phyloP scores from a whole-genome alignment of 2,113 vertebrate genomes.

The Machaerirhynchus nigripectus region DNA sequence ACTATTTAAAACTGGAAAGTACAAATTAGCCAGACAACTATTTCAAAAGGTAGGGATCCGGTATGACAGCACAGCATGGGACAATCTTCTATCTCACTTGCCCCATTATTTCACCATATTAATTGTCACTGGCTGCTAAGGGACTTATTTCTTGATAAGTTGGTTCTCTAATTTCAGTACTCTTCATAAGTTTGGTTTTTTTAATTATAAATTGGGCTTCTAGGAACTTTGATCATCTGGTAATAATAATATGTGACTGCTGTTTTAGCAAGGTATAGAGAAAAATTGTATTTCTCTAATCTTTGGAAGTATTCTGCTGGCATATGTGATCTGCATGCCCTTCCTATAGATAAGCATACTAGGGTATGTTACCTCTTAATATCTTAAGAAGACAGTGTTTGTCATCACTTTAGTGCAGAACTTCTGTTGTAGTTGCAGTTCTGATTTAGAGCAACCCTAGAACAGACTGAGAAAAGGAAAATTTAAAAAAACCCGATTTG shows the following conservation, averaged over 20 bases:
- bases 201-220: not conserved
- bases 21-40: not conserved
- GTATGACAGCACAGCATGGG: not conserved
- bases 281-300: not conserved
- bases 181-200: not conserved
- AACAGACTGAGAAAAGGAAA: not conserved
- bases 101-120: not conserved
- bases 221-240: not conserved
- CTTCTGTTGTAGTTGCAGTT: not conserved
- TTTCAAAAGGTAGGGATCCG: not conserved
- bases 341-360: not conserved
- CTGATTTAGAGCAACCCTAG: not conserved
- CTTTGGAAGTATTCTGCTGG: not conserved
- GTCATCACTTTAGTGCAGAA: not conserved
- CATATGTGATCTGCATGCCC: not conserved
- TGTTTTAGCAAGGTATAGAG: not conserved
- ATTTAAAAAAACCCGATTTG: not conserved
- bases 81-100: fast-evolving
- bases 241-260: not conserved
- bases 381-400: not conserved
- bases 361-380: not conserved
- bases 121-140: not conserved
- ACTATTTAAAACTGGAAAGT: not conserved
- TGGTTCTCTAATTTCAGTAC: not conserved
- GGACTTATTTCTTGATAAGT: not conserved